Evolutionary conservation across 2,113 vertebrate genomes (phyloP).

Genomic region (Formicarius rufipectus): DNA sequence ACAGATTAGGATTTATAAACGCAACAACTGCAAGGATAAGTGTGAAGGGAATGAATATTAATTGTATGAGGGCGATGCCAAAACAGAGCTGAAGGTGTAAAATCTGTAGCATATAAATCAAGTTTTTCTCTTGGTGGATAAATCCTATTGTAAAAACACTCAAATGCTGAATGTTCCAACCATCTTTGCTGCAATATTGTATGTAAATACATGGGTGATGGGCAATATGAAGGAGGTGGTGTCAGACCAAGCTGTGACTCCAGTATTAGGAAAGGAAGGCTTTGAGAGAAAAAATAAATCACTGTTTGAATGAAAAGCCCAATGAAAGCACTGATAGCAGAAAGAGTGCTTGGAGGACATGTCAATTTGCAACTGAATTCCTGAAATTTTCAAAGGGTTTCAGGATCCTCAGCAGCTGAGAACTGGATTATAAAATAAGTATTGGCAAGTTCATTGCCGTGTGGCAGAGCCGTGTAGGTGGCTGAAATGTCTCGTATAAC

Average conservation of each 20-base stretch:
- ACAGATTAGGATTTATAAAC: conserved; percentile 43
- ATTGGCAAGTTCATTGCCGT: neutral
- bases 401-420: neutral
- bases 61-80: neutral
- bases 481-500: neutral
- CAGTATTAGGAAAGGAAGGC: neutral
- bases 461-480: neutral
- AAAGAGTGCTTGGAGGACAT: neutral
- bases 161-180: neutral
- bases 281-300: neutral
- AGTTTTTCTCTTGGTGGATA: neutral
- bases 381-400: neutral
- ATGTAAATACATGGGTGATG: neutral
- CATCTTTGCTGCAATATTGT: neutral
- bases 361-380: neutral
- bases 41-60: neutral
- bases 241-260: neutral
- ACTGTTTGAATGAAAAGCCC: neutral
- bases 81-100: neutral
- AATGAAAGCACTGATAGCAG: neutral
- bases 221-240: neutral
- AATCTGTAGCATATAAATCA: neutral
- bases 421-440: neutral
- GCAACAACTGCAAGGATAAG: neutral
- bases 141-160: neutral